Evolutionary conservation across 1,140 invertebrate species (phyloP).

Genomic region (Caerostris darwini): DNA sequence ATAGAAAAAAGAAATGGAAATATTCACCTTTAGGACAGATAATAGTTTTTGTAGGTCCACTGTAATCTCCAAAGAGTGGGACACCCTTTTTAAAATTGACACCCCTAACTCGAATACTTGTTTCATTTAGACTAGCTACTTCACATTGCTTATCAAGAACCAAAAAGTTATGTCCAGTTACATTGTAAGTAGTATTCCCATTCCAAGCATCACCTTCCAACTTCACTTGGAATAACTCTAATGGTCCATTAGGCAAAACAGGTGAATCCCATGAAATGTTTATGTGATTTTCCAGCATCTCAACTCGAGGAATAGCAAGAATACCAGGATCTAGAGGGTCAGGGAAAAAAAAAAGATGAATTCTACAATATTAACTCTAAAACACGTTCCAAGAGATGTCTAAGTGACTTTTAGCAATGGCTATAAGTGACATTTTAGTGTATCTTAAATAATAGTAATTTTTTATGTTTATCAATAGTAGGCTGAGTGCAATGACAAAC

Average conservation of each 20-base stretch:
- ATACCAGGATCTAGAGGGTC: constrained; percentile 47
- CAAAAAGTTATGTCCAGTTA: constrained; percentile 1
- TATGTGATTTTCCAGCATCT: background rate
- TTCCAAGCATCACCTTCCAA: constrained; percentile 13
- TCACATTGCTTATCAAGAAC: background rate
- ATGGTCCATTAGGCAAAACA: constrained; percentile 61
- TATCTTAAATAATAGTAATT: too few relatives aligned
- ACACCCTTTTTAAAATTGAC: constrained; percentile 30
- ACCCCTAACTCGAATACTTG: constrained; percentile 5
- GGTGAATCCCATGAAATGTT: constrained; percentile 72
- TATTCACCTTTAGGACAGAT: constrained; percentile 52
- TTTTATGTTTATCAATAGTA: too few relatives aligned
- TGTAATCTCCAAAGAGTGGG: constrained; percentile 57
- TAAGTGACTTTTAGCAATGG: too few relatives aligned
- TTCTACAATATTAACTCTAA: too few relatives aligned
- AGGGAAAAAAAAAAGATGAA: too few relatives aligned
- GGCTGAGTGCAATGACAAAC: too few relatives aligned
- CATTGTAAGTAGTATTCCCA: constrained; percentile 20
- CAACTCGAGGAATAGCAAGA: constrained; percentile 32
- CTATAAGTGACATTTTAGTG: too few relatives aligned
- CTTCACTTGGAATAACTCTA: constrained; percentile 52
- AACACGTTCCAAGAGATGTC: too few relatives aligned
- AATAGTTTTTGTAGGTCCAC: constrained; percentile 16
- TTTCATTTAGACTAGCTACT: background rate
- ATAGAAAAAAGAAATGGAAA: background rate